Evolutionary conservation across 2,797 vertebrate species (phyloP), one percentile per base, ranked within the genome.

Genomic region (Mallotus villosus): DNA sequence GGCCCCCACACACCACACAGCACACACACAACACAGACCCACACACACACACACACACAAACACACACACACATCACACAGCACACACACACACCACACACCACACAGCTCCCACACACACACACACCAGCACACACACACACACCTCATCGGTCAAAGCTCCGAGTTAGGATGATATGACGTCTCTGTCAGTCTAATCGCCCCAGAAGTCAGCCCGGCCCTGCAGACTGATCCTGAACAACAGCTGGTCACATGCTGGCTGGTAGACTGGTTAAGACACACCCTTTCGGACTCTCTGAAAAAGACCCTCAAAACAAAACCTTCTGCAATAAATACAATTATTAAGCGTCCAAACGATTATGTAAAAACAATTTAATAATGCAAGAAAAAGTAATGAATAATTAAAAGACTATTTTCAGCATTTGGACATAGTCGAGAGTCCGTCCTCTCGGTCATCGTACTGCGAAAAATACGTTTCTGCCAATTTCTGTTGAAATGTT

Each of bases 331-430:
- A 74, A 74, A 82, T 80, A 78, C 63, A 49, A 67, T 76, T 79
- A 81, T 77, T 80, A 63, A 73, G 75, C 67, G 49, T 65, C 71
- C 62, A 73, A n/a, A n/a, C n/a, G 67, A 27, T 41, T 75, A 70
- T 73, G 63, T 73, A 71, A 72, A 77, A 76, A 76, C 41, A 71
- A 70, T 78, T 80, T 74, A 81, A 74, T 72, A 76, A 78, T 41
- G 27, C 72, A 69, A 65, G 67, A 74, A 37, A 51, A 19, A 51
- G 0, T 6, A 55, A 55, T 17, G n/a, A n/a, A n/a, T 17, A 55
- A 12, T 11, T 3, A 46, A 12, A 46, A 8, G 9, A 29, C 27
- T 4, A 57, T 34, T 29, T 62, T 69, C 29, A 59, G 68, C 58
- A 81, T 74, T 62, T 53, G 37, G 27, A 71, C 60, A 67, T 16